phyloP scores from a whole-genome alignment of 2,888 invertebrate species.

The Cancer borealis region DNA sequence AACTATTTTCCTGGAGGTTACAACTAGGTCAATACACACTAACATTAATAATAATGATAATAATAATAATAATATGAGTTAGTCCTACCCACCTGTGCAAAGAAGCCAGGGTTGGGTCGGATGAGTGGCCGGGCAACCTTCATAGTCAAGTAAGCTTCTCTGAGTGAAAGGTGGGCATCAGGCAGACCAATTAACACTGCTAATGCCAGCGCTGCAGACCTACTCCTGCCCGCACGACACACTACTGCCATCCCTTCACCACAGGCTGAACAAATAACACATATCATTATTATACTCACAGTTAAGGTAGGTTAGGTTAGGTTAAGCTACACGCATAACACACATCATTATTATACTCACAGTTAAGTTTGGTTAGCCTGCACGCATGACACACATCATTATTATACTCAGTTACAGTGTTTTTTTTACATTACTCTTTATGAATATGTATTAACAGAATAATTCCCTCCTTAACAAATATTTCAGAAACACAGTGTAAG shows the following conservation, averaged over 20 bases:
- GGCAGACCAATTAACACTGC: constrained; percentile 55
- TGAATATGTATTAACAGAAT: no score
- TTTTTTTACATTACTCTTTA: no score
- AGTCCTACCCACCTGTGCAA: constrained; percentile 57
- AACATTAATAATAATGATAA: neutral
- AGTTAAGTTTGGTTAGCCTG: no score
- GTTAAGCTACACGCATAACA: no score
- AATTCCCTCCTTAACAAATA: no score
- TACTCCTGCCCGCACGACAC: constrained; percentile 59
- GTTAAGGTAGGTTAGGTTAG: no score
- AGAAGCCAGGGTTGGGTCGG: constrained; percentile 67
- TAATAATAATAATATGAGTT: neutral
- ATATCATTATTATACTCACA: neutral
- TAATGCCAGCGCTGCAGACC: constrained; percentile 60
- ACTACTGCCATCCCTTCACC: constrained; percentile 53
- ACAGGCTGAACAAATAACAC: neutral
- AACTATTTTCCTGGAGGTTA: no score
- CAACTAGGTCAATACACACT: no score
- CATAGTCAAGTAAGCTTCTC: constrained; percentile 54
- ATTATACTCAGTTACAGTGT: no score
- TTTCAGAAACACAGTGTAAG: no score
- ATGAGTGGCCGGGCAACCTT: constrained; percentile 57
- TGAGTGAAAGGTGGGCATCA: constrained; percentile 50
- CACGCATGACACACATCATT: no score
- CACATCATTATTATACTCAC: no score